phyloP scores from a whole-genome alignment of 2,888 invertebrate genomes.

The Cataglyphis altisquamis region DNA sequence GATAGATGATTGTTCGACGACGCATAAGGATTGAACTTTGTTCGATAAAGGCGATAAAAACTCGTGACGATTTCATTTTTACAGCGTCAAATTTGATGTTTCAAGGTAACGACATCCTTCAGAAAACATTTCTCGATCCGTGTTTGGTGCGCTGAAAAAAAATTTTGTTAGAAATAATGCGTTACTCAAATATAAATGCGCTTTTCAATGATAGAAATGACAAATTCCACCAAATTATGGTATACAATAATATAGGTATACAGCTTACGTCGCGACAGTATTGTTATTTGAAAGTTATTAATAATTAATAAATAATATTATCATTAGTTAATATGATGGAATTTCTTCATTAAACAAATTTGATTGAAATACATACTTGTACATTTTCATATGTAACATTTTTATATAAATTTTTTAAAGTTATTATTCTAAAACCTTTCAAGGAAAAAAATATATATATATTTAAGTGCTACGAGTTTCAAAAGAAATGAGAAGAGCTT shows the following conservation, averaged over 20 bases:
- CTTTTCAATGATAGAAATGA: constrained; percentile 3
- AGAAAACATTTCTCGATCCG: background rate
- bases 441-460: background rate
- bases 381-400: background rate
- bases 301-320: background rate
- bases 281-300: background rate
- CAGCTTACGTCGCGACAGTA: background rate
- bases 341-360: background rate
- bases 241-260: background rate
- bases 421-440: background rate
- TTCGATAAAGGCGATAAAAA: background rate
- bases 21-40: background rate
- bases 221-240: background rate
- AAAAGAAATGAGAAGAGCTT: background rate
- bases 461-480: background rate
- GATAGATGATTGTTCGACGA: constrained; percentile 17
- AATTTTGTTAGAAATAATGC: constrained; percentile 27
- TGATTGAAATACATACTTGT: background rate
- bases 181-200: constrained; percentile 9
- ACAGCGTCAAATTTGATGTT: background rate
- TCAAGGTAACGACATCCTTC: background rate
- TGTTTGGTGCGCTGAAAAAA: background rate
- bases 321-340: background rate
- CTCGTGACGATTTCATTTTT: background rate
- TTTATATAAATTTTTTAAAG: background rate